A percentile compares a stretch with the other conserved stretches of the same genome.
These are phyloP conservation scores for Rhinichthys klamathensis DNA, from an alignment of 2,113 vertebrate genomes.

Conservation along the genomic window DNA sequence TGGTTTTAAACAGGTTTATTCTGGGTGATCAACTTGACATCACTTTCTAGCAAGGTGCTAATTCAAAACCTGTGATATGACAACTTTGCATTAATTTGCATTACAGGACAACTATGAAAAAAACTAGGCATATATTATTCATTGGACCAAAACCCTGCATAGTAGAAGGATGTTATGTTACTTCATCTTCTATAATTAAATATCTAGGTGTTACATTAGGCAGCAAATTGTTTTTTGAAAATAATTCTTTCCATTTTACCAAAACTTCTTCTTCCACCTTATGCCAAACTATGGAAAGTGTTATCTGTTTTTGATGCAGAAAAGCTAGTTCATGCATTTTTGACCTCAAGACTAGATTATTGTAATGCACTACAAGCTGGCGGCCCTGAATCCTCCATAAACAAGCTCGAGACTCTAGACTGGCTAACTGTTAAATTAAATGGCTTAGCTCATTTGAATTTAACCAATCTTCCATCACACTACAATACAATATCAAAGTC, in stretches of 20 bases:
- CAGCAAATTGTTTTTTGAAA: not conserved
- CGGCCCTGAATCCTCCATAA: not conserved
- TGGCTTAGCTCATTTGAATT: not conserved
- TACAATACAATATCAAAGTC: not conserved
- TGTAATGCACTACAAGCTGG: not conserved
- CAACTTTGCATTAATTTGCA: not conserved
- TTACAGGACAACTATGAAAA: not conserved
- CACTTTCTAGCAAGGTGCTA: not conserved
- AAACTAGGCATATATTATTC: not conserved
- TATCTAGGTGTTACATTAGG: not conserved
- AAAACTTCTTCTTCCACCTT: not conserved
- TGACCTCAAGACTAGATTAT: not conserved
- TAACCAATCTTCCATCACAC: not conserved
- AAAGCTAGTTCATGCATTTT: not conserved
- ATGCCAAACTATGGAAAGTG: not conserved
- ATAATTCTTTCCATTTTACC: not conserved
- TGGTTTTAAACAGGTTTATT: constrained; percentile 1
- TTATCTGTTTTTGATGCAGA: not conserved
- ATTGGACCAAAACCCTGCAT: not conserved
- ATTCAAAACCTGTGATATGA: not conserved
- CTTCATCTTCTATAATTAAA: not conserved
- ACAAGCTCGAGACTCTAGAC: not conserved
- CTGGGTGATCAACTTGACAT: not conserved
- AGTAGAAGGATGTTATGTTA: not conserved
- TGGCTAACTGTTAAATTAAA: not conserved